These are phyloP conservation scores for Sogatella furcifera DNA, from an alignment of 1,140 invertebrate species.

Conservation along the genomic window DNA sequence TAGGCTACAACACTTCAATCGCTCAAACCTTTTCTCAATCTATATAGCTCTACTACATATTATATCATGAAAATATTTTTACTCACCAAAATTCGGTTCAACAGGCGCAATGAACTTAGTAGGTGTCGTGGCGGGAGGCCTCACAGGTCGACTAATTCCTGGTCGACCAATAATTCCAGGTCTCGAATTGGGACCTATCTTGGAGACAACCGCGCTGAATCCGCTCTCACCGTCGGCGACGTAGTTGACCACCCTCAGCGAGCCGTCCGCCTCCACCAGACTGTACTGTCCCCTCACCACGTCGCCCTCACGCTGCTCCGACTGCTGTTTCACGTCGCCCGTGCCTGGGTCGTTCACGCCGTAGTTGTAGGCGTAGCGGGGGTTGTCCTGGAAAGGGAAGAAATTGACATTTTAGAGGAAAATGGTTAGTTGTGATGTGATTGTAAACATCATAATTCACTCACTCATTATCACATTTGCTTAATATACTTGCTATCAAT, in stretches of 20 bases:
- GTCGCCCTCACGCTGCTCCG: constrained; percentile 38
- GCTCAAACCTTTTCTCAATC: no score
- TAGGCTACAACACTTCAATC: no score
- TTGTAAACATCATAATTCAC: no score
- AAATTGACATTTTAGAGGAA: no score
- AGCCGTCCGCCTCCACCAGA: constrained; percentile 35
- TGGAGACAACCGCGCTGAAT: constrained; percentile 33
- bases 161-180: background rate
- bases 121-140: background rate
- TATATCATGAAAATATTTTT: no score
- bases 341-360: constrained; percentile 40
- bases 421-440: no score
- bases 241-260: constrained; percentile 35
- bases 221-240: constrained; percentile 35
- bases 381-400: constrained; percentile 19
- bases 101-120: no score
- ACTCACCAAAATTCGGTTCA: no score
- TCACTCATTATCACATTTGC: no score
- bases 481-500: no score
- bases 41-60: no score
- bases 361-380: constrained; percentile 41
- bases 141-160: background rate
- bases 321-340: constrained; percentile 39
- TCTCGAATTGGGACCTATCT: background rate
- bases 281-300: constrained; percentile 40